Base-by-base conservation (phyloP, 2,797 vertebrate genomes). In the Enteromius thamalakanensis region DNA sequence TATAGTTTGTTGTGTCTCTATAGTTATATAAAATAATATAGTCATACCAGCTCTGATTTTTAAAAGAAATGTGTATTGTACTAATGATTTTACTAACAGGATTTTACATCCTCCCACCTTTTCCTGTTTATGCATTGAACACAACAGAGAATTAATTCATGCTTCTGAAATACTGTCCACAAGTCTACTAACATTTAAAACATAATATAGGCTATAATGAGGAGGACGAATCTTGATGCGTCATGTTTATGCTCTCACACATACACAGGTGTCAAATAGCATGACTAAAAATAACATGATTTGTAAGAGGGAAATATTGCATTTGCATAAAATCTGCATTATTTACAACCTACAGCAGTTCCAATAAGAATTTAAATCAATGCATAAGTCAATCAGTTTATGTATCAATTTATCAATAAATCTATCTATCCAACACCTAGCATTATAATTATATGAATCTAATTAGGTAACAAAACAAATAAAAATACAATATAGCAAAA, bases 231-330 rank as follows among this genome's bases (percentile, higher is more conserved):
- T 76, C 53, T 40, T 17, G 34, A 76, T 40, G 11, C 40, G 51
- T 55, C 51, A 76, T 55, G 40, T 76, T 40, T 75, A 58, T 10
- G 6, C 47, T 74, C 49, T 74, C 29, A 74, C 74, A 60, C 74
- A 60, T 76, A 26, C 4, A 7, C 21, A 58, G 51, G 34, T 60
- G 51, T 26, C 34, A 76, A 40, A 60, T 4, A 42, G 55, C 8
- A 37, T 58, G 53, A 40, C 21, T 58, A 42, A 58, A 58, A 55
- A 23, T 23, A 58, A 23, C 21, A 58, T 23, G 49, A 40, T 37
- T 23, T 15, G 32, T 53, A 53, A 53, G 17, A 34, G 26, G 37
- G 49, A 53, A 34, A 74, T 53, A 53, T 75, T n/a, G 32, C 32
- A 40, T 32, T 40, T 7, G 34, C 72, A 58, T 74, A 74, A 75